Base-by-base conservation (phyloP, 2,888 invertebrate genomes). In the Quadroppia sp. region DNA sequence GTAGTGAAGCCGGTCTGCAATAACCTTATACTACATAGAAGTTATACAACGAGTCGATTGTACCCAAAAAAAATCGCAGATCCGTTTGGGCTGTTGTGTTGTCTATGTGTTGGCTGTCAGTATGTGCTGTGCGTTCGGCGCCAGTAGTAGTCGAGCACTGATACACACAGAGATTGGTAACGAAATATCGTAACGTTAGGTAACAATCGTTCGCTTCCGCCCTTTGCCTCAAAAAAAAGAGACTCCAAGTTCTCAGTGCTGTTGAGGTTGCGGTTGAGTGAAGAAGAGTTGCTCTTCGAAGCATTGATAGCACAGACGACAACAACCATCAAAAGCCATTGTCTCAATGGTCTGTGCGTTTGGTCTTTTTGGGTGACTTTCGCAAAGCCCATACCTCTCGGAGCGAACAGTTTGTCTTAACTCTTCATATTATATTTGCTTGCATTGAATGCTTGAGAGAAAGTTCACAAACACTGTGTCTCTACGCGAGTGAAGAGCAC, bases 251-350 rank as follows among this genome's bases (percentile, higher is more conserved):
- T 67, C 36, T 42, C 32, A 42, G 40, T 67, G 20, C 67, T 67
- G 67, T 67, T 67, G 67, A 67, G 42, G 67, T 67, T 67, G 67
- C 67, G 67, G 67, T 67, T 67, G 32, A 67, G 61, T 61, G 40
- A 67, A 67, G 40, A 67, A 42, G n/a, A n/a, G 28, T 67, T 67
- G 42, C 67, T 40, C 67, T 67, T 42, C 67, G 25, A 40, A 67
- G 42, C 67, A 67, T 67, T 67, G 40, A 67, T 40, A 42, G 23
- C n/a, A n/a, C 42, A 67, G 32, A 67, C 61, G 32, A 61, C 32
- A 53, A 23, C 28, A 61, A 61, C 32, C 61, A 61, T 61, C 9
- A 30, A 2, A 36, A 42, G 20, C 67, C 67, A 67, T 67, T 40
- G 42, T 42, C 4, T 42, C 2, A 30, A 40, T 23, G 13, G 42